Conservation (phyloP, 2,888 invertebrate genomes). For the Cerceris ruficornis region DNA sequence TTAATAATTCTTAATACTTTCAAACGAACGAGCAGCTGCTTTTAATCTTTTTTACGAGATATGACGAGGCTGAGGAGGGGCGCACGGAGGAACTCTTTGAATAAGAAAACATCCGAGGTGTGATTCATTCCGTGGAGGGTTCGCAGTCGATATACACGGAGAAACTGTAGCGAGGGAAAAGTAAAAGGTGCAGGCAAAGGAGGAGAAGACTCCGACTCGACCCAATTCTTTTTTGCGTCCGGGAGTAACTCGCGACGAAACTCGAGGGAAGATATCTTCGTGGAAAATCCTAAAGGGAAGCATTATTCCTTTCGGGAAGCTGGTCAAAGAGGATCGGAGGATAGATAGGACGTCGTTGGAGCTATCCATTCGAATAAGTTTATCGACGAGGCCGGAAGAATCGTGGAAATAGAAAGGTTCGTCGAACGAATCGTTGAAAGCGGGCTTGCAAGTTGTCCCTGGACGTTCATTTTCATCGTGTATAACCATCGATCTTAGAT, state of each 20-base stretch:
- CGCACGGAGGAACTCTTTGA: not conserved
- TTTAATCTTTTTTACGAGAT: slow-evolving; percentile 3
- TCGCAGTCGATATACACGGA: slow-evolving; percentile 15
- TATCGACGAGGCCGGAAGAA: not conserved
- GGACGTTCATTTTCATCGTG: too few relatives aligned
- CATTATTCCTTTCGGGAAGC: slow-evolving; percentile 35
- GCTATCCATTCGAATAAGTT: slow-evolving; percentile 4
- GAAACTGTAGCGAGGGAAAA: slow-evolving; percentile 19
- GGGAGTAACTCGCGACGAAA: slow-evolving; percentile 27
- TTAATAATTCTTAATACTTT: too few relatives aligned
- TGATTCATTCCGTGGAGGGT: slow-evolving; percentile 11
- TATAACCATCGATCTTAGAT: too few relatives aligned
- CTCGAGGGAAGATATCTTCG: slow-evolving; percentile 36
- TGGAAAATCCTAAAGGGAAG: slow-evolving; percentile 29
- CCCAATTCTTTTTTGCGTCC: slow-evolving; percentile 49
- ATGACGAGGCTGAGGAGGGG: not conserved
- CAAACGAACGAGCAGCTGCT: too few relatives aligned
- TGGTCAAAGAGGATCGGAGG: slow-evolving; percentile 15
- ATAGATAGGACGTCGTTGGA: slow-evolving; percentile 7
- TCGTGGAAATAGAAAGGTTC: not conserved
- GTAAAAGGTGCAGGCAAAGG: not conserved
- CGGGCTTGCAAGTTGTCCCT: not conserved
- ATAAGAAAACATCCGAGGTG: slow-evolving; percentile 1
- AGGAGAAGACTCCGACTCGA: slow-evolving; percentile 31
- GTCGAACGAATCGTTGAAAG: not conserved